These are phyloP conservation scores for Hydroisotoma schaefferi DNA, from an alignment of 2,888 invertebrate genomes.

Conservation along the genomic window DNA sequence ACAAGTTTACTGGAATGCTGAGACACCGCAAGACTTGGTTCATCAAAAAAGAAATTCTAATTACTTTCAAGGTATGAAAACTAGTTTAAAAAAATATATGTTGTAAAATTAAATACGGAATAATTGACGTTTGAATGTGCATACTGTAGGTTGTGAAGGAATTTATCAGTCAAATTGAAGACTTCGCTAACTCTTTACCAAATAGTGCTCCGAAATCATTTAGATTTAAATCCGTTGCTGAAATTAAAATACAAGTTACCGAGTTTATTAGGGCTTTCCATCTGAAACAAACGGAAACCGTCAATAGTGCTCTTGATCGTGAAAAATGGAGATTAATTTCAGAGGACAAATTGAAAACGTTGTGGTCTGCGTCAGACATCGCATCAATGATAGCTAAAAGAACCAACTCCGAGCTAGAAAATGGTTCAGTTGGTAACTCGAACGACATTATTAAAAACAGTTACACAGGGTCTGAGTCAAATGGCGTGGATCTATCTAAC, in stretches of 20 bases:
- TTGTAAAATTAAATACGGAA: too few relatives aligned
- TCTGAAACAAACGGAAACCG: constrained; percentile 43
- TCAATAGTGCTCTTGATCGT: constrained; percentile 42
- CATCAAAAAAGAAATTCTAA: constrained; percentile 39
- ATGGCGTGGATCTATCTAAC: neutral
- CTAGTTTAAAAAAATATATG: neutral
- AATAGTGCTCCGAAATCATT: constrained; percentile 23
- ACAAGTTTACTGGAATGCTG: constrained; percentile 46
- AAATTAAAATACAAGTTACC: constrained; percentile 47
- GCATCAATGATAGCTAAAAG: constrained; percentile 29
- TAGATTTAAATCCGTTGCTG: constrained; percentile 40
- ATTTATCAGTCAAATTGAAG: constrained; percentile 49
- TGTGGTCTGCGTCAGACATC: constrained; percentile 39
- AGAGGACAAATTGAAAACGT: constrained; percentile 39
- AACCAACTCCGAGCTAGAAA: neutral
- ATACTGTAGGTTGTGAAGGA: constrained; percentile 49
- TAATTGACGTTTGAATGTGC: too few relatives aligned
- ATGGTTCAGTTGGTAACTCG: neutral
- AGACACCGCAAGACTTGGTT: constrained; percentile 43
- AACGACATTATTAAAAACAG: neutral
- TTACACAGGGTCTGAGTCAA: neutral
- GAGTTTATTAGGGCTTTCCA: constrained; percentile 47
- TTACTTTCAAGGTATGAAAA: constrained; percentile 35
- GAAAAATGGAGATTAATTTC: constrained; percentile 45
- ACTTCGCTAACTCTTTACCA: constrained; percentile 47